Evolutionary conservation across 2,797 vertebrate genomes (phyloP).

Genomic region (Pipistrellus pygmaeus): DNA sequence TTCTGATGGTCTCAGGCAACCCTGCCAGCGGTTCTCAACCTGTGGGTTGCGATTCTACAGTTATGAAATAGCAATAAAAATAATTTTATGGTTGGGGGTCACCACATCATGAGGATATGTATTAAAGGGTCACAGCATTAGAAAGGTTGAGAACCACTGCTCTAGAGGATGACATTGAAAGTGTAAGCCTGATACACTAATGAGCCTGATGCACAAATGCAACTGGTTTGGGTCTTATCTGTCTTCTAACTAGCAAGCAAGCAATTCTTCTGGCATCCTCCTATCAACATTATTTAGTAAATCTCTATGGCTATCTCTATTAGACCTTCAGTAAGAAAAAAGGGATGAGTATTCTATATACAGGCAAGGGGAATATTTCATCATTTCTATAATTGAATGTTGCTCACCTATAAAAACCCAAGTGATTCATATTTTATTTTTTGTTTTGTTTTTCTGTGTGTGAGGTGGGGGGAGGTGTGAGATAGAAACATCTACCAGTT

Average conservation of each 20-base stretch:
- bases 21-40: too few species aligned
- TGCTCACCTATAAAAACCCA: constrained; percentile 12
- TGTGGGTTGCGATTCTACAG: too few species aligned
- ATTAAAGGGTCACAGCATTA: too few species aligned
- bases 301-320: background rate
- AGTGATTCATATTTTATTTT: constrained; percentile 29
- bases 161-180: background rate
- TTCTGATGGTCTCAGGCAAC: too few species aligned
- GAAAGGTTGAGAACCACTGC: too few species aligned
- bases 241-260: background rate
- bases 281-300: background rate
- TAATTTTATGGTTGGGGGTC: too few species aligned
- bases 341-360: background rate
- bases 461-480: too few species aligned
- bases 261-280: background rate
- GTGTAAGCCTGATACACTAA: background rate
- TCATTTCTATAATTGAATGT: background rate
- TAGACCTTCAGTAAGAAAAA: background rate
- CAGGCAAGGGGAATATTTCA: background rate
- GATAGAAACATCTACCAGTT: too few species aligned
- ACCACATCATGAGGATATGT: too few species aligned
- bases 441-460: too few species aligned
- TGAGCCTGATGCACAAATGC: background rate
- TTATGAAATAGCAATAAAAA: too few species aligned
- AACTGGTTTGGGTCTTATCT: background rate